Evolutionary conservation across 2,797 vertebrate species (phyloP), one percentile per base, ranked within the genome.

Genomic region (Labroides dimidiatus): DNA sequence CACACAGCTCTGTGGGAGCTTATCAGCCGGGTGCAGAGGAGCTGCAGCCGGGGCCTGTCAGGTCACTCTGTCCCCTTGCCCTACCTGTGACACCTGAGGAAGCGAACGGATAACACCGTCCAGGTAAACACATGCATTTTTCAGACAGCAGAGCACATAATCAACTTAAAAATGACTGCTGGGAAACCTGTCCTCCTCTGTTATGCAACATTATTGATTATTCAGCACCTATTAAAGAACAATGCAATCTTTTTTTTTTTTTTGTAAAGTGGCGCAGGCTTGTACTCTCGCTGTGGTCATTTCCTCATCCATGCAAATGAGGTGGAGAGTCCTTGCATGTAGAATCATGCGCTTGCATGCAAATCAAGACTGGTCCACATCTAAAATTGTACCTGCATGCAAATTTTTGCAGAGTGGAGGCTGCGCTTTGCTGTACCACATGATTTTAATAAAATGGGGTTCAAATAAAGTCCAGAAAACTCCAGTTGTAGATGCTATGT

Each of bases 11-110:
- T 30, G 70, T 16, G 33, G 75, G 56, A 68, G 78, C 78, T 78
- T 72, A 86, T 82, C 87, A 81, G 67, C 56, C 66, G 47, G n/a
- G 69, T 77, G 87, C 86, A 87, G 81, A 63, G 62, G 48, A 80
- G 79, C 76, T 53, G 57, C 72, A 78, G 64, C 66, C 48, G 37
- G 49, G 64, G 33, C 49, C 65, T 77, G 52, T 59, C 63, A 39
- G 86, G 85, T 83, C 82, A 83, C 64, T 47, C 57, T 10, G 52
- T 64, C 53, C 81, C 68, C 51, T 59, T 53, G 52, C 47, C 60
- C 73, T 72, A 51, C 68, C 68, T 43, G 20, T 51, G 77, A 73
- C 83, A 80, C 85, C 77, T 17, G n/a, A n/a, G n/a, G n/a, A n/a
- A n/a, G n/a, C n/a, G n/a, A n/a, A n/a, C n/a, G n/a, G n/a, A n/a